A percentile compares a stretch with the other conserved stretches of the same genome.
Conservation (phyloP, 2,888 invertebrate species). For the Thereva unica region DNA sequence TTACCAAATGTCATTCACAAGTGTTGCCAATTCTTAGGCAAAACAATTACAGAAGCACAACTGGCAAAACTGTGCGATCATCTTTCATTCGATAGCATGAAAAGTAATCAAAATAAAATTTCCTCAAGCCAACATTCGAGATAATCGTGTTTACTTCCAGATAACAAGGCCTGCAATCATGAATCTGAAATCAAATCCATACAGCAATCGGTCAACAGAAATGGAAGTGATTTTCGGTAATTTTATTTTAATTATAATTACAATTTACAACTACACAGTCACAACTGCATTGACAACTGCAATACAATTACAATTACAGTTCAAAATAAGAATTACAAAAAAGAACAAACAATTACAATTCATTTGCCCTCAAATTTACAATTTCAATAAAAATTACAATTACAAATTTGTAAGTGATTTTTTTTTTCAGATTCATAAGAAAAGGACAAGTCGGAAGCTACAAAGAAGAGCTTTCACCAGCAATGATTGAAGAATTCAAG, state of each 20-base stretch:
- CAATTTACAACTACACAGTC: too few relatives aligned
- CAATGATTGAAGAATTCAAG: slow-evolving; percentile 1
- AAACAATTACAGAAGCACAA: slow-evolving; percentile 34
- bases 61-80: slow-evolving; percentile 36
- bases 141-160: not conserved
- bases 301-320: too few relatives aligned
- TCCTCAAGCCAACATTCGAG: not conserved
- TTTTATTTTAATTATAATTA: too few relatives aligned
- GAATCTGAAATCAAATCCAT: slow-evolving; percentile 8
- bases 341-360: too few relatives aligned
- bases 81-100: slow-evolving; percentile 43
- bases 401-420: too few relatives aligned
- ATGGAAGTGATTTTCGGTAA: too few relatives aligned
- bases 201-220: too few relatives aligned
- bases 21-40: slow-evolving; percentile 40
- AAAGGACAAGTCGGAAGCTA: slow-evolving; percentile 17
- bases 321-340: too few relatives aligned
- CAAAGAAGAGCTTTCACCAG: slow-evolving; percentile 18
- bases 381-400: too few relatives aligned
- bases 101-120: slow-evolving; percentile 27
- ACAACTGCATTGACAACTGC: too few relatives aligned
- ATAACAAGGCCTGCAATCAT: slow-evolving; percentile 5
- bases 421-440: slow-evolving; percentile 9
- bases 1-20: slow-evolving; percentile 42
- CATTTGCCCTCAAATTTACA: not conserved